Percentiles rank a stretch among this genome's conserved stretches.
phyloP scores from a whole-genome alignment of 2,113 vertebrate genomes.

The Sclerurus mexicanus region DNA sequence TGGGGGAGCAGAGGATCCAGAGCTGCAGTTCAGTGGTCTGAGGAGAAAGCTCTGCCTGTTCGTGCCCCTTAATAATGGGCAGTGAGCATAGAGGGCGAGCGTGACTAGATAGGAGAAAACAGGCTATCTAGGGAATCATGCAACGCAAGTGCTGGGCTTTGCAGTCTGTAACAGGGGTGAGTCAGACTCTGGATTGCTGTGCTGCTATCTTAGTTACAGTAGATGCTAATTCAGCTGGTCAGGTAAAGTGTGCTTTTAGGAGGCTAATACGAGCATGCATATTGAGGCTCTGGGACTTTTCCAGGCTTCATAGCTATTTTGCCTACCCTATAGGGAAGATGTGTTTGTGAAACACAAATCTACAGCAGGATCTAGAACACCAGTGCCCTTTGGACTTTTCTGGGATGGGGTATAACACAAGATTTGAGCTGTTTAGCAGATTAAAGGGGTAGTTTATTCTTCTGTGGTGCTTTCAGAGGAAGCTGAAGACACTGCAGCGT shows the following conservation, averaged over 20 bases:
- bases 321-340: neutral
- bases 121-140: neutral
- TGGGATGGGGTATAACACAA: neutral
- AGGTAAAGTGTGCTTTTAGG: constrained; percentile 32
- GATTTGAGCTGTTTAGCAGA: neutral
- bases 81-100: neutral
- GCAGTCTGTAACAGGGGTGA: neutral
- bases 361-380: neutral
- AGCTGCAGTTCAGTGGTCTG: constrained; percentile 29
- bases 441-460: neutral
- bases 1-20: neutral
- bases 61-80: neutral
- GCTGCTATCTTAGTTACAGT: constrained; percentile 18
- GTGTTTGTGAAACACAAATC: neutral
- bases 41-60: constrained; percentile 1
- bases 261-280: neutral
- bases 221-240: constrained; percentile 46
- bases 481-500: neutral
- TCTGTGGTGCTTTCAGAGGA: neutral
- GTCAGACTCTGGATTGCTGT: neutral
- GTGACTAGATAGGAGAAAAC: neutral
- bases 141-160: neutral
- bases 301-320: neutral
- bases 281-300: neutral
- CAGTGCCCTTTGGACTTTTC: neutral